Evolutionary conservation across 2,888 invertebrate genomes (phyloP).

Genomic region (Ophioninae sp.): DNA sequence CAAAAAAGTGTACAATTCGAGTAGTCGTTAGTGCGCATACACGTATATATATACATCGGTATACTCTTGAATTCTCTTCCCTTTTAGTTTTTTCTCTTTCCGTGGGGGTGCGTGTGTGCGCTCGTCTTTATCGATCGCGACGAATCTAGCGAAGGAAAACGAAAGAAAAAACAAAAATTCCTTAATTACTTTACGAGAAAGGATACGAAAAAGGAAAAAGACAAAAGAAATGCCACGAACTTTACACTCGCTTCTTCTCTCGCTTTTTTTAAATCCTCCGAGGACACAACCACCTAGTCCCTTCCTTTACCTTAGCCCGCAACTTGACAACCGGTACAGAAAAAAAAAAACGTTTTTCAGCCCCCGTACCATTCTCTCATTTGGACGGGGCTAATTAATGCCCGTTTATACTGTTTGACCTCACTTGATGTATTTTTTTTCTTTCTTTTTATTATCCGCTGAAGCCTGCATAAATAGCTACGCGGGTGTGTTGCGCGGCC

Average conservation of each 20-base stretch:
- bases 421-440: constrained; percentile 79
- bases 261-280: constrained; percentile 64
- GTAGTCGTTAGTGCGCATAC: constrained; percentile 23
- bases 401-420: constrained; percentile 68
- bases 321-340: constrained; percentile 60
- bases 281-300: constrained; percentile 19
- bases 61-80: constrained; percentile 21
- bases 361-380: constrained; percentile 53
- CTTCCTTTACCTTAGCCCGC: constrained; percentile 2
- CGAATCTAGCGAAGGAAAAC: constrained; percentile 28
- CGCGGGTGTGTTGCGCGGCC: constrained; percentile 94
- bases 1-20: constrained; percentile 23
- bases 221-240: constrained; percentile 49
- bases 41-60: not conserved
- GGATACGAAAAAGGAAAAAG: constrained; percentile 27
- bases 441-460: constrained; percentile 79
- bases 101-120: constrained; percentile 59
- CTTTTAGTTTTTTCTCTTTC: constrained; percentile 45
- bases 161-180: constrained; percentile 30
- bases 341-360: constrained; percentile 8
- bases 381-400: constrained; percentile 61
- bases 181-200: constrained; percentile 41
- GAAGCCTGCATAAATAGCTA: constrained; percentile 86
- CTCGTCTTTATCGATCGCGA: constrained; percentile 39
- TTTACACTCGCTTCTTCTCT: constrained; percentile 66